Evolutionary conservation across 1,140 invertebrate genomes (phyloP).

Genomic region (Episyrphus balteatus): DNA sequence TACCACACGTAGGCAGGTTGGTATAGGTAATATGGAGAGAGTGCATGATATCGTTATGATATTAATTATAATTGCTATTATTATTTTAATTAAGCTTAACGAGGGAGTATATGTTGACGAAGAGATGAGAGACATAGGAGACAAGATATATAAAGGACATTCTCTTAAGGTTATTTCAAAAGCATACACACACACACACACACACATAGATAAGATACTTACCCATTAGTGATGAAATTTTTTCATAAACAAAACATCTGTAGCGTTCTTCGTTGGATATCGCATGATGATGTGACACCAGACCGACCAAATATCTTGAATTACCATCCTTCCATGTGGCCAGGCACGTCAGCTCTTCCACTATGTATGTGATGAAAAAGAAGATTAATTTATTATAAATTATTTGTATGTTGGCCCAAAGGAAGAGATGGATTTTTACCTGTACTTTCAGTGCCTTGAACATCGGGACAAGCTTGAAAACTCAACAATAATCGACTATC

Average conservation of each 20-base stretch:
- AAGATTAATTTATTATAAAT: background rate
- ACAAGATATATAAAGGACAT: background rate
- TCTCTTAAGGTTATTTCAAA: background rate
- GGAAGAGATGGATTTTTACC: conserved; percentile 39
- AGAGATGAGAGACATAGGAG: too few relatives aligned
- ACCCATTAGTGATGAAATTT: conserved; percentile 41
- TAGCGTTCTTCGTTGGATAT: conserved; percentile 84
- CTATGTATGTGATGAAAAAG: too few relatives aligned
- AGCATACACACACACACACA: too few relatives aligned
- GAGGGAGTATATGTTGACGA: too few relatives aligned
- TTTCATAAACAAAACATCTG: conserved; percentile 85
- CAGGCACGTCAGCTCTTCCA: conserved; percentile 74
- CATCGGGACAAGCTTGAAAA: conserved; percentile 86
- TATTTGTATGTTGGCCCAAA: background rate
- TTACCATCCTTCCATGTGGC: conserved; percentile 84
- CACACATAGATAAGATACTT: conserved; percentile 7
- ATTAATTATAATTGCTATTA: too few relatives aligned
- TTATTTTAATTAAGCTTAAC: too few relatives aligned
- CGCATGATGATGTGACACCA: conserved; percentile 61
- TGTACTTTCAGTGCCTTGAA: conserved; percentile 71
- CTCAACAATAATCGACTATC: conserved; percentile 72
- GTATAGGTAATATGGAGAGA: background rate
- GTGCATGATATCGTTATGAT: too few relatives aligned
- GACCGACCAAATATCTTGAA: conserved; percentile 73
- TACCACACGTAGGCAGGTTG: too few relatives aligned